Evolutionary conservation across 2,797 vertebrate species (phyloP), one percentile per base, ranked within the genome.

Genomic region (Mus caroli): DNA sequence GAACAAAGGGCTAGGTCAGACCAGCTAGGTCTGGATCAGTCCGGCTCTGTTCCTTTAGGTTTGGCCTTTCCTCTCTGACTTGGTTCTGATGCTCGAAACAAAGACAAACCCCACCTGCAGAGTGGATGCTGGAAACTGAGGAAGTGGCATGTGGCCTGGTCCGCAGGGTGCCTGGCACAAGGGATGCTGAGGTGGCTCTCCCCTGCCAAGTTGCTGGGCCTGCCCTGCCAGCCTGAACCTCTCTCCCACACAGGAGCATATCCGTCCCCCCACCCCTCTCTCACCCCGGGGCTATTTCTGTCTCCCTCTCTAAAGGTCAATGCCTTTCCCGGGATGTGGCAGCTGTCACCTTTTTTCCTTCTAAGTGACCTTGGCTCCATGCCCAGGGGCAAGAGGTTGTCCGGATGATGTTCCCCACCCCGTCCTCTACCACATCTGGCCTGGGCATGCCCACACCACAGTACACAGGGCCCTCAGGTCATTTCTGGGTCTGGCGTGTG

Each of bases 301-400:
- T 96, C 95, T 91, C 60, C 20, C 37, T 15, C 43, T 95, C 94
- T 97, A 94, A 97, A 97, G 97, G 97, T 96, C 95, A 97, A 3
- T 46, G 91, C 73, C 88, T 93, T 95, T 91, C 82, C 94, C 0
- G 34, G 86, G 88, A 71, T 58, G 31, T 46, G 43, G 82, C 95
- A 96, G 91, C 95, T 91, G 88, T 84, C 83, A 76, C 91, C 87
- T 92, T 73, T 84, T 77, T 83, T 75, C 92, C 40, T 60, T 83
- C 96, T 60, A 60, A 26, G 80, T 54, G 92, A 62, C 83, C 37
- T 67, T 37, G 56, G 71, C 58, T 54, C 91, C 76, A 64, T 14
- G 56, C 26, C n/a, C 11, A 0, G 10, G 60, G 58, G 31, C 64
- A n/a, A n/a, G 43, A 6, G 28, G 78, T 73, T 43, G 12, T 28